Evolutionary conservation across 2,797 vertebrate species (phyloP).

Genomic region (Threskiornis aethiopicus): DNA sequence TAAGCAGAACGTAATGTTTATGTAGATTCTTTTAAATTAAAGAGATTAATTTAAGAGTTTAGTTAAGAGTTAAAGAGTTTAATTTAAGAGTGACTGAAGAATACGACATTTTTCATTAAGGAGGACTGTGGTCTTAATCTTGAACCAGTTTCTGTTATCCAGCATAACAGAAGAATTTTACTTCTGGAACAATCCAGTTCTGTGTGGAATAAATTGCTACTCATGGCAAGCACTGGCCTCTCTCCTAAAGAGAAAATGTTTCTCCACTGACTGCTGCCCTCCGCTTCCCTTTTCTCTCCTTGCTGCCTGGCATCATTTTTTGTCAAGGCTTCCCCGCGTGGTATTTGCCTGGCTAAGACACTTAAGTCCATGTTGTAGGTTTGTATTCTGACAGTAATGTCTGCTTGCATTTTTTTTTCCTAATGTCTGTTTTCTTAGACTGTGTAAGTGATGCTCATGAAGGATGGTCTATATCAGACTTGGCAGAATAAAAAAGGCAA

Average conservation of each 20-base stretch:
- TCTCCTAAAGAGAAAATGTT: background rate
- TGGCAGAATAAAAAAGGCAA: background rate
- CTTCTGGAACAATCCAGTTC: background rate
- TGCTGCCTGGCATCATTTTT: background rate
- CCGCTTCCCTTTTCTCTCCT: background rate
- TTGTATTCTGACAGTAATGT: background rate
- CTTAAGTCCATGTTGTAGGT: background rate
- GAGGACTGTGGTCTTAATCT: background rate
- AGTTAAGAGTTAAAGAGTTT: conserved; percentile 5
- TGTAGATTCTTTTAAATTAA: conserved; percentile 46
- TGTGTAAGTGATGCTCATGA: background rate
- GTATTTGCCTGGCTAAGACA: background rate
- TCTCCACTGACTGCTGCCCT: background rate
- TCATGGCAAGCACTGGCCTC: background rate
- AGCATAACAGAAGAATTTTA: background rate
- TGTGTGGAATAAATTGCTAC: background rate
- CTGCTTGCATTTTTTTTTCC: background rate
- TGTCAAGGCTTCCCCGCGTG: background rate
- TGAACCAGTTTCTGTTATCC: conserved; percentile 10
- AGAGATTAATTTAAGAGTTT: conserved; percentile 28
- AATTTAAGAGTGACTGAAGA: conserved; percentile 17
- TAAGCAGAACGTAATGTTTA: conserved; percentile 30
- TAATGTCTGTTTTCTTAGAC: background rate
- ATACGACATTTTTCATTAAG: background rate
- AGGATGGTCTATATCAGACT: background rate